Evolutionary conservation across 1,140 invertebrate genomes (phyloP).

Genomic region (Chlorops oryzae): DNA sequence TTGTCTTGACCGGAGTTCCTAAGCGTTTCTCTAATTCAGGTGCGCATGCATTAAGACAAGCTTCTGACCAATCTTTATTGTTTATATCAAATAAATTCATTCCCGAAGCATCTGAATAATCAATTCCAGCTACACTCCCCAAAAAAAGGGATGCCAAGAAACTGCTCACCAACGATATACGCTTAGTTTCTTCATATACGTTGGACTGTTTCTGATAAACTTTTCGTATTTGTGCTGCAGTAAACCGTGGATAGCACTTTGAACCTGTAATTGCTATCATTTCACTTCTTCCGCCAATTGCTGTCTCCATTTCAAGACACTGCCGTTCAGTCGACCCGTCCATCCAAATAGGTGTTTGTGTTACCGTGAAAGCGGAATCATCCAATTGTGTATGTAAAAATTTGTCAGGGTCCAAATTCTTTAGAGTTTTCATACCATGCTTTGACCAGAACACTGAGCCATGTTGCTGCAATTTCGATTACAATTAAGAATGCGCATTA

Average conservation of each 20-base stretch:
- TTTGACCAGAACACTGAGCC: conserved; percentile 91
- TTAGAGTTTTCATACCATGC: conserved; percentile 61
- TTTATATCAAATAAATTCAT: conserved; percentile 93
- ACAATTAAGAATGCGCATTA: no score
- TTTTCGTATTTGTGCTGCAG: conserved; percentile 88
- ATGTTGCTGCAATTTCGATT: no score
- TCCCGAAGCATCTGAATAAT: conserved; percentile 87
- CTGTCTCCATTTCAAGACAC: conserved; percentile 72
- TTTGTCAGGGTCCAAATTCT: conserved; percentile 62
- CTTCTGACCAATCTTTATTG: conserved; percentile 68
- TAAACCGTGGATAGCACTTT: conserved; percentile 88
- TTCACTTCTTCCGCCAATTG: conserved; percentile 72
- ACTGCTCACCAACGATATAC: conserved; percentile 89
- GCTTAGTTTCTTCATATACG: conserved; percentile 75
- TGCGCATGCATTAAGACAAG: conserved; percentile 69
- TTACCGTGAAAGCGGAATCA: conserved; percentile 66
- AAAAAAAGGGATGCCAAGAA: conserved; percentile 84
- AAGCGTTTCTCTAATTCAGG: conserved; percentile 64
- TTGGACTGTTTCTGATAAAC: conserved; percentile 66
- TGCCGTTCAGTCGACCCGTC: conserved; percentile 82
- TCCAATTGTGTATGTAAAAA: conserved; percentile 78
- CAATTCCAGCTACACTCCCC: conserved; percentile 86
- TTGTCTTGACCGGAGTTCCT: conserved; percentile 64
- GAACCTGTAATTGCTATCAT: conserved; percentile 86
- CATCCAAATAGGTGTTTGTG: conserved; percentile 93